Conservation (phyloP, 2,888 invertebrate genomes). For the Crossocerus cetratus region DNA sequence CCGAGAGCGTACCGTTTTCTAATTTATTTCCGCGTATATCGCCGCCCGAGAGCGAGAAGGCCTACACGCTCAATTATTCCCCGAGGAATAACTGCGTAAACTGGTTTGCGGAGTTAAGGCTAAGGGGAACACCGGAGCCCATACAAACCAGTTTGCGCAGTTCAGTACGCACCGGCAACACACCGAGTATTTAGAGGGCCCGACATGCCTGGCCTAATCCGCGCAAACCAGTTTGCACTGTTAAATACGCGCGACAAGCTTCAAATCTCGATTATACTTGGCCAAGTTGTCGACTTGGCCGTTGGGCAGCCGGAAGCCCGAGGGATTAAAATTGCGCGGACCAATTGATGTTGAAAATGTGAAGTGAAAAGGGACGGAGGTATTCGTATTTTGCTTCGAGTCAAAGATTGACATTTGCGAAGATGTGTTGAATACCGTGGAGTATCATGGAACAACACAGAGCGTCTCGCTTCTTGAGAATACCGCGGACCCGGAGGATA, state of each 20-base stretch:
- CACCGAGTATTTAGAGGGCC: slow-evolving; percentile 50
- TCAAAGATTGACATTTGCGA: slow-evolving; percentile 7
- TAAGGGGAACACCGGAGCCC: slow-evolving; percentile 37
- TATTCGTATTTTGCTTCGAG: slow-evolving; percentile 11
- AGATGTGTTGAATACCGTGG: slow-evolving; percentile 14
- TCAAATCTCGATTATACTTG: slow-evolving; percentile 42
- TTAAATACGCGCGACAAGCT: slow-evolving; percentile 39
- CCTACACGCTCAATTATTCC: slow-evolving; percentile 53
- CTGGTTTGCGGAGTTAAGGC: slow-evolving; percentile 49
- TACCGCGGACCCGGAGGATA: not conserved
- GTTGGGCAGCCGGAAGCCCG: too few relatives aligned
- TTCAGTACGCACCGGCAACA: slow-evolving; percentile 47
- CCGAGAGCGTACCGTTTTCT: slow-evolving; percentile 24
- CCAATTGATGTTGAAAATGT: too few relatives aligned
- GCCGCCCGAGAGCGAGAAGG: slow-evolving; percentile 34
- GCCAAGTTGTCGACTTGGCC: not conserved
- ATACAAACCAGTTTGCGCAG: slow-evolving; percentile 51
- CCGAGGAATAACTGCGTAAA: slow-evolving; percentile 49
- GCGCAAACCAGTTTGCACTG: slow-evolving; percentile 48
- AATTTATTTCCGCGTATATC: slow-evolving; percentile 44
- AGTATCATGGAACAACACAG: too few relatives aligned
- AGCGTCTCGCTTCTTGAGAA: slow-evolving; percentile 1
- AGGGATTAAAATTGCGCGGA: too few relatives aligned
- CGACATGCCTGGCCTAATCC: slow-evolving; percentile 50
- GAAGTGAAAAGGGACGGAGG: too few relatives aligned